A percentile compares a stretch with the other conserved stretches of the same genome.
Evolutionary conservation across 2,888 invertebrate species (phyloP).

Genomic region (Acholoe squamosa): DNA sequence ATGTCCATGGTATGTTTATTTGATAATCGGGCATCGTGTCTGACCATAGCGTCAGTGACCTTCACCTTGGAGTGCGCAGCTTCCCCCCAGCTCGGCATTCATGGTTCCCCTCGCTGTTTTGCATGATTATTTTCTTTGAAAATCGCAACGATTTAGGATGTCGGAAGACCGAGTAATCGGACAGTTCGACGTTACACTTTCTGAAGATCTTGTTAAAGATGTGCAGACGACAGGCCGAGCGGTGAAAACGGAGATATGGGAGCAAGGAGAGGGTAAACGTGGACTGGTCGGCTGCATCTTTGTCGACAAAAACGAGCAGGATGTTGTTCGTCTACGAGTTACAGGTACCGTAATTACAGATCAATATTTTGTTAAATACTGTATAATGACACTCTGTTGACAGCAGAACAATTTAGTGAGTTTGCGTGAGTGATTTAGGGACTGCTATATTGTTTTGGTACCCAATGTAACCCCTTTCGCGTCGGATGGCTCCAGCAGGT

Average conservation of each 20-base stretch:
- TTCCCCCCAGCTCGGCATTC: conserved; percentile 57
- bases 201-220: conserved; percentile 61
- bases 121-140: conserved; percentile 16
- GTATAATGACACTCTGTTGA: background rate
- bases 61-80: conserved; percentile 62
- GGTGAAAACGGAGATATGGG: conserved; percentile 63
- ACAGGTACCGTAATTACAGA: conserved; percentile 20
- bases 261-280: conserved; percentile 58
- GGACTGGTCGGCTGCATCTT: conserved; percentile 63
- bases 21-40: background rate
- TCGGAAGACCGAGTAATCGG: conserved; percentile 58
- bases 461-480: background rate
- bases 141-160: conserved; percentile 48
- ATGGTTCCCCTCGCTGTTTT: conserved; percentile 25
- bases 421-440: background rate
- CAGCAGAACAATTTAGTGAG: background rate
- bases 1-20: too few relatives aligned
- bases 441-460: background rate
- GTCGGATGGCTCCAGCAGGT: background rate
- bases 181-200: conserved; percentile 62
- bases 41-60: conserved; percentile 59
- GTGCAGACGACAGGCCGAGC: conserved; percentile 45
- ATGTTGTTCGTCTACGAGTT: conserved; percentile 54
- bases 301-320: conserved; percentile 62
- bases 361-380: background rate